These are phyloP conservation scores for Mormyrops attenuatus DNA, from an alignment of 2,797 vertebrate genomes.

Conservation along the genomic window DNA sequence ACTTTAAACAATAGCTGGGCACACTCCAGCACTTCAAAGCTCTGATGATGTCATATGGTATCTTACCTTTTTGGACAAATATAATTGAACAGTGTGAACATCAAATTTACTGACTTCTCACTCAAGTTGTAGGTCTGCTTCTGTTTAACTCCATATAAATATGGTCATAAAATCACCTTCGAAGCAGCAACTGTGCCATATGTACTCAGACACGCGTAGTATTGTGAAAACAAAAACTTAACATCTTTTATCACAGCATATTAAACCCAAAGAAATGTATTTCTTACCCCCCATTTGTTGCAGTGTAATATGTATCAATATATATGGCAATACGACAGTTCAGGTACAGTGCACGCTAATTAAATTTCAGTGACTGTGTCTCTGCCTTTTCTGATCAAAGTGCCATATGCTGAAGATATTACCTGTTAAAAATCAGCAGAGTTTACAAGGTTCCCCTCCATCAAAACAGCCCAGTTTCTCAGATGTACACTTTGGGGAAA, in stretches of 20 bases:
- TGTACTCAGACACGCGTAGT: not conserved
- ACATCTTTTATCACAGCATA: not conserved
- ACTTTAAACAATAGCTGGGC: not conserved
- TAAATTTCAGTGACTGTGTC: not conserved
- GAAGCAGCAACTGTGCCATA: not conserved
- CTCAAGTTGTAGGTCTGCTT: not conserved
- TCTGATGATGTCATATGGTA: not conserved
- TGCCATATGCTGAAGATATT: not conserved
- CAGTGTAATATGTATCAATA: not conserved
- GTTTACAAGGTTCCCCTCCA: not conserved
- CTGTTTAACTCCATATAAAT: not conserved
- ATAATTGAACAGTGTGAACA: not conserved
- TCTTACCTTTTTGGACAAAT: not conserved
- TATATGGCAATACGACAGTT: not conserved
- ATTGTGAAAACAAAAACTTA: not conserved
- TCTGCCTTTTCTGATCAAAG: not conserved
- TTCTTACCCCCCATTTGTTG: not conserved
- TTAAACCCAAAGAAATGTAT: not conserved
- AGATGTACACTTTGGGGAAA: not conserved
- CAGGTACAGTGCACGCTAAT: not conserved
- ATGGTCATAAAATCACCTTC: not conserved
- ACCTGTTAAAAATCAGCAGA: not conserved
- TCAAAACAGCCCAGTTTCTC: not conserved
- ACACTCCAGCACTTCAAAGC: not conserved
- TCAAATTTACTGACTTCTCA: not conserved